Base-by-base conservation (phyloP, 2,113 vertebrate genomes). In the Rostratula benghalensis region DNA sequence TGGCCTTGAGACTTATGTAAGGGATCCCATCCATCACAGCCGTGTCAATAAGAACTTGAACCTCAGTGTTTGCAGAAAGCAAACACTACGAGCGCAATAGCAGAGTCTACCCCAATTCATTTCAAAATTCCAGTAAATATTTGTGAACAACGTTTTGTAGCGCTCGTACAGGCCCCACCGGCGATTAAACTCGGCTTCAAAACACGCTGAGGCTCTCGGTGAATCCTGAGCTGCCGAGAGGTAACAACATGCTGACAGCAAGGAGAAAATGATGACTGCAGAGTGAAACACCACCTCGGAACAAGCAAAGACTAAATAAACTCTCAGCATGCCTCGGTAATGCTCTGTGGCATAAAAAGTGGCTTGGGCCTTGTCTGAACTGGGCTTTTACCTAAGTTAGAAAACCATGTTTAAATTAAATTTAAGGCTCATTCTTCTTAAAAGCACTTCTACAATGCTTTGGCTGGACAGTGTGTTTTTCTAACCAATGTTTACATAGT, bases 401-500 rank as follows among this genome's bases (percentile, higher is more conserved):
- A 93, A 91, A 96, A 50, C 61, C 69, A 79, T 64, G 48, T 59
- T 95, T 90, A 90, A 97, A 96, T 95, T 96, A 91, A 96, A 87
- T 83, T 60, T 89, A 81, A 95, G 94, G 80, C 4, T 8, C 14
- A 41, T 82, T 92, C 93, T 85, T 90, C 90, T 96, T 85, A 82
- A 91, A 92, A 94, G 92, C 84, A 39, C 50, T 87, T 89, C 77
- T 89, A 78, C 81, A 76, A 53, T 43, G 67, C 67, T 79, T 96
- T 96, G 91, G 92, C 96, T 94, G 95, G 94, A 96, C 95, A 91
- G 48, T 80, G 87, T 94, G 70, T 94, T 97, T 95, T 96, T 78
- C 89, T 95, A 95, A 95, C 94, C 54, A 10, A 67, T 96, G 96
- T 96, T 97, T 95, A 96, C 89, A 96, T 87, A 94, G 94, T 96